These are phyloP conservation scores for Trochalopteron elliotii DNA, from an alignment of 2,113 vertebrate species.

Conservation along the genomic window DNA sequence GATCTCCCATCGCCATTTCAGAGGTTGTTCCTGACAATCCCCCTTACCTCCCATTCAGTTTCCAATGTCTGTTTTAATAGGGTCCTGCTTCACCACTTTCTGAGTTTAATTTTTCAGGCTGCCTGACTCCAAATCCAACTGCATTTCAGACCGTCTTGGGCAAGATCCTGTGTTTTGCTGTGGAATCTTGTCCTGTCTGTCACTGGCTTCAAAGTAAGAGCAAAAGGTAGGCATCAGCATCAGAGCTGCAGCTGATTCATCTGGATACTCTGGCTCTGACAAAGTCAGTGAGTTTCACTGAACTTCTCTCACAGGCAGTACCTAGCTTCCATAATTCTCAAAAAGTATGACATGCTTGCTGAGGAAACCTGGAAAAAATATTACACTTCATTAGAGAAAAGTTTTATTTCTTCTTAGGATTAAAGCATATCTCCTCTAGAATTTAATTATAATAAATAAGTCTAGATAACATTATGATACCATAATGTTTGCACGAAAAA, in stretches of 20 bases:
- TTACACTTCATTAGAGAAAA: neutral
- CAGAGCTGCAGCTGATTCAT: neutral
- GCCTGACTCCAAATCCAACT: neutral
- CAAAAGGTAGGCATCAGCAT: neutral
- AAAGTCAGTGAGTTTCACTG: neutral
- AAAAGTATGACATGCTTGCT: neutral
- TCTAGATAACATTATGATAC: neutral
- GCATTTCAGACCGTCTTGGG: neutral
- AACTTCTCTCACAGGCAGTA: neutral
- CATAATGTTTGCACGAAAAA: neutral
- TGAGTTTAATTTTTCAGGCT: neutral
- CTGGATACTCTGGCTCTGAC: neutral
- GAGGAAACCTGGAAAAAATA: neutral
- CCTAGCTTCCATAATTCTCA: neutral
- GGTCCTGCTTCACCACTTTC: neutral
- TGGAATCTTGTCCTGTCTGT: neutral
- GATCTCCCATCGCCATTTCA: neutral
- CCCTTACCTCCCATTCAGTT: neutral
- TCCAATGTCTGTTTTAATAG: neutral
- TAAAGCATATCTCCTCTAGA: neutral
- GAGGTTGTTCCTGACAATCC: neutral
- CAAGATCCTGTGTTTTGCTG: neutral
- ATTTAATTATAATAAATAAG: neutral
- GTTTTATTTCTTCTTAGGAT: neutral
- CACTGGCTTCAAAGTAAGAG: neutral